A percentile compares a stretch with the other conserved stretches of the same genome.
Conservation (phyloP, 2,888 invertebrate species). For the Habroteleia sp. region DNA sequence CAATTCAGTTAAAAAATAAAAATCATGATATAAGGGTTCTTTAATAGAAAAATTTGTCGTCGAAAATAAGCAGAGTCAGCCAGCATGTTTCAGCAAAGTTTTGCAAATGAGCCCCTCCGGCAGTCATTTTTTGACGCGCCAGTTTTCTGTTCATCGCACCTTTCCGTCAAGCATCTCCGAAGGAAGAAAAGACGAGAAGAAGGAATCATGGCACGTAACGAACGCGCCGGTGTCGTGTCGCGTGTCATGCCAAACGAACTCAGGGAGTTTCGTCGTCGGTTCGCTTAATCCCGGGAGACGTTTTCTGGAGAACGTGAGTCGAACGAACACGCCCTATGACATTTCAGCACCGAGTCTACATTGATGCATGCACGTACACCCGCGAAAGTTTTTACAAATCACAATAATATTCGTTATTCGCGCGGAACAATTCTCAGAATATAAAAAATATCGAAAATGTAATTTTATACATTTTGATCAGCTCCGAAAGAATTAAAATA, state of each 20-base stretch:
- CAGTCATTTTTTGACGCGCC: constrained; percentile 22
- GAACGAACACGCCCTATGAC: constrained; percentile 53
- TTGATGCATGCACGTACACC: neutral
- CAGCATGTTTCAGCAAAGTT: neutral
- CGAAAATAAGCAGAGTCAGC: neutral
- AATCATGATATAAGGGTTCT: no score
- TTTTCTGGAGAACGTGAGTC: constrained; percentile 60
- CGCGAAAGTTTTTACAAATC: constrained; percentile 29
- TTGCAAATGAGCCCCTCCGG: constrained; percentile 16
- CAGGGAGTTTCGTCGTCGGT: constrained; percentile 56
- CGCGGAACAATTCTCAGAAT: constrained; percentile 2
- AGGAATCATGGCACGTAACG: constrained; percentile 41
- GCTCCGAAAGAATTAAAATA: no score
- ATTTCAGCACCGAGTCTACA: constrained; percentile 21
- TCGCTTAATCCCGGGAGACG: constrained; percentile 61
- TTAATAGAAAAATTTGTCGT: no score
- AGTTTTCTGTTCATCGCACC: constrained; percentile 12
- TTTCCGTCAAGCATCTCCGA: constrained; percentile 24
- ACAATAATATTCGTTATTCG: constrained; percentile 28
- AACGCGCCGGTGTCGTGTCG: constrained; percentile 48
- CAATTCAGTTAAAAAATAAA: no score
- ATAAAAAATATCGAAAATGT: constrained; percentile 28
- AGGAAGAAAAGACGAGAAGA: constrained; percentile 3
- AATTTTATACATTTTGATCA: constrained; percentile 29
- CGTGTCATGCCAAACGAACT: constrained; percentile 62